Evolutionary conservation across 2,113 vertebrate genomes (phyloP), one percentile per base, ranked within the genome.

Genomic region (Ascaphus truei): DNA sequence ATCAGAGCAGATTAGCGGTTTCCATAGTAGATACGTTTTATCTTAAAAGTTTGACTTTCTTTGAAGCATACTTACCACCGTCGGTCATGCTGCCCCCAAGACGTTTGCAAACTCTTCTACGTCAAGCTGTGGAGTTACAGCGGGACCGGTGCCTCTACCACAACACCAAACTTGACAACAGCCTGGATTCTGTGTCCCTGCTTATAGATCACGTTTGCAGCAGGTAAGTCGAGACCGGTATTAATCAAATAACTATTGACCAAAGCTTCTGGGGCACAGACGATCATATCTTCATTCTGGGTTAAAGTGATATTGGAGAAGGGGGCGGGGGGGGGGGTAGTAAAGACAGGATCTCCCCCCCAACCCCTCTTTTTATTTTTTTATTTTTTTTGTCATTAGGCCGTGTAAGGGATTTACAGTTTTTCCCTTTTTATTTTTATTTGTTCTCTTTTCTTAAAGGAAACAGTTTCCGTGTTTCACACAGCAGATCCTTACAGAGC

Each of bases 391-490:
- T n/a, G n/a, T n/a, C n/a, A n/a, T n/a, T n/a, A n/a, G n/a, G n/a
- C n/a, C n/a, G n/a, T n/a, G n/a, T n/a, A n/a, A 1, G 55, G 23
- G 18, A n/a, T 68, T 63, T 57, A 71, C 30, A 62, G 16, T 52
- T 7, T 13, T 69, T 37, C n/a, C 62, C 10, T 73, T 48, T 59
- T 73, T 73, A 39, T 30, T 47, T 41, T 1, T 71, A 22, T 77
- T 29, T 27, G 2, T 80, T 22, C 57, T 37, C 78, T 80, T 76
- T 13, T 79, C 37, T 77, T 72, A 41, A 72, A 98, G 96, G 91
- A 98, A 96, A 79, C 96, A 98, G 86, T 98, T 98, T 78, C 96
- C 96, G 4, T 98, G 96, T 84, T 96, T 96, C 80, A 98, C 96
- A 60, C 95, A 98, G 80, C 96, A 98, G 84, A 95, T 98, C 74